A percentile compares a stretch with the other conserved stretches of the same genome.
Evolutionary conservation across 2,888 invertebrate genomes (phyloP).

Genomic region (Ligdia adustata): DNA sequence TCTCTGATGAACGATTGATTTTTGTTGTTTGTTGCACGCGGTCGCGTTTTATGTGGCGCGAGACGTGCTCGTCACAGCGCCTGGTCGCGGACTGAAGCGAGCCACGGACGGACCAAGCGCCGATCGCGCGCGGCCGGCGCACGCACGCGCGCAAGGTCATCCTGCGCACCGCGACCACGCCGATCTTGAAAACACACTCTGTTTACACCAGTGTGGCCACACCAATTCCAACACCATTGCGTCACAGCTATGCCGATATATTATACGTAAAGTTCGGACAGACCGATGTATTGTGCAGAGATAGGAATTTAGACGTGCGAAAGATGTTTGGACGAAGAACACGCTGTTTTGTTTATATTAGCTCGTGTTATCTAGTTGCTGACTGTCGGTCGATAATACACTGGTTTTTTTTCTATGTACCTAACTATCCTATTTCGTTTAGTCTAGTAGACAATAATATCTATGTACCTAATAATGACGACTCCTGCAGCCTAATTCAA

Average conservation of each 20-base stretch:
- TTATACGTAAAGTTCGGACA: background rate
- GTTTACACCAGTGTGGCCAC: constrained; percentile 28
- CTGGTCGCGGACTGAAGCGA: constrained; percentile 63
- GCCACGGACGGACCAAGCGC: too few species aligned
- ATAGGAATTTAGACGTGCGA: constrained; percentile 6
- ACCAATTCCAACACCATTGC: constrained; percentile 30
- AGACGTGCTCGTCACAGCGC: constrained; percentile 48
- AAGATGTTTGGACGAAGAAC: constrained; percentile 14
- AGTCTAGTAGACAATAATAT: too few species aligned
- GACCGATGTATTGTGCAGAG: constrained; percentile 9
- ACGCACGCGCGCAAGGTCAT: constrained; percentile 75
- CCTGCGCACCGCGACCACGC: constrained; percentile 52
- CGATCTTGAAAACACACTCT: constrained; percentile 44
- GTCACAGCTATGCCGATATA: background rate
- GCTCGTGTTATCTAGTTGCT: background rate
- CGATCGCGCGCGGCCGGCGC: constrained; percentile 35
- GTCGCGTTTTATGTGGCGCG: constrained; percentile 32
- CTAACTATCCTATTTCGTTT: too few species aligned
- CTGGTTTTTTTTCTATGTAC: background rate
- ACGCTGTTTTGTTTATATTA: constrained; percentile 14
- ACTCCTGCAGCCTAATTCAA: too few species aligned
- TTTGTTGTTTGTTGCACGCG: constrained; percentile 36
- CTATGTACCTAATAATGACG: too few species aligned
- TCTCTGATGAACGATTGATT: constrained; percentile 37
- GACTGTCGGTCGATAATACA: constrained; percentile 7